These are phyloP conservation scores for Papilio protenor DNA, from an alignment of 2,888 invertebrate genomes.

Conservation along the genomic window DNA sequence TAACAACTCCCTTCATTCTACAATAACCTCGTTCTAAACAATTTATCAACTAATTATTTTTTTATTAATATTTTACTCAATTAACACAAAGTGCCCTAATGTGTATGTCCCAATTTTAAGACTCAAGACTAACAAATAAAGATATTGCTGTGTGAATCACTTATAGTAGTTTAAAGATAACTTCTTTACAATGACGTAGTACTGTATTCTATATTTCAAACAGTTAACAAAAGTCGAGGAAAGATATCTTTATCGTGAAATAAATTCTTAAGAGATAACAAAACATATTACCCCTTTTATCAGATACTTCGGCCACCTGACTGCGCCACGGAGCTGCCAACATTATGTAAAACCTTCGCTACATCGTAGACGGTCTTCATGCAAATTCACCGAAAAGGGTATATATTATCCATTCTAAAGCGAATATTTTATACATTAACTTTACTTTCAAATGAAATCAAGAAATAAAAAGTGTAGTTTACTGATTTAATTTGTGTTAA, in stretches of 20 bases:
- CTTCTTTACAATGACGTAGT: background rate
- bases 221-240: background rate
- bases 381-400: slow-evolving; percentile 31
- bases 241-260: background rate
- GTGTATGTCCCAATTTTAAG: background rate
- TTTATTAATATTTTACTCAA: background rate
- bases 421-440: slow-evolving; percentile 36
- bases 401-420: slow-evolving; percentile 27
- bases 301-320: slow-evolving; percentile 33
- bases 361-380: slow-evolving; percentile 25
- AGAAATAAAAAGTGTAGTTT: slow-evolving; percentile 14
- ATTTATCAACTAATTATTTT: background rate
- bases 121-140: background rate
- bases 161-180: background rate
- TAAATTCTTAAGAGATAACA: slow-evolving; percentile 22
- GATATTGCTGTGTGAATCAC: background rate
- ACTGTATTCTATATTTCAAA: background rate
- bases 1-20: slow-evolving; percentile 1
- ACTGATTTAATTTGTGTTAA: slow-evolving; percentile 2
- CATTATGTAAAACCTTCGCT: slow-evolving; percentile 34
- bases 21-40: background rate
- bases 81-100: too few species aligned
- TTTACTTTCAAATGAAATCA: slow-evolving; percentile 12
- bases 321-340: slow-evolving; percentile 26
- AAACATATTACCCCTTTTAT: slow-evolving; percentile 25